Base-by-base conservation (phyloP, 2,888 invertebrate genomes). In the Anthophora plumipes region DNA sequence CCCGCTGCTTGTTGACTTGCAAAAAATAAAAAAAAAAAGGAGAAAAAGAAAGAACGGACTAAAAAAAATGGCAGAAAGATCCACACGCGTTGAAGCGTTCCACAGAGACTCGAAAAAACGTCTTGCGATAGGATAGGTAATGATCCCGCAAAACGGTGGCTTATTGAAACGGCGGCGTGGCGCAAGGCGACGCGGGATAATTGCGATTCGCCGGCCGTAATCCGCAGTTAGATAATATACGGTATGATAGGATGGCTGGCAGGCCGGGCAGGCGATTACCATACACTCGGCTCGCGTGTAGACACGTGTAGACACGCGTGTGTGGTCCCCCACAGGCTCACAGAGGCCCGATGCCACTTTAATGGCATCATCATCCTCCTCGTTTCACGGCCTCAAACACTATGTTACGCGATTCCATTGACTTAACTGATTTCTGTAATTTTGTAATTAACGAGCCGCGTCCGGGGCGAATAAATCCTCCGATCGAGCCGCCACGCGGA, bases 131-230 rank as follows among this genome's bases (percentile, higher is more conserved):
- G 74, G 78, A 76, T 88, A 85, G 89, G 83, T 89, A 90, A 91
- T 89, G 89, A 90, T 89, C 87, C 88, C 12, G 72, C 86, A 90
- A 91, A 92, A 91, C 88, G 86, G 89, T 77, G 74, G 86, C 88
- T 89, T 88, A 91, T 92, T 90, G 92, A 91, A 91, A 91, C 91
- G 89, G 89, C 77, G 60, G 76, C 81, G 67, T 77, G 82, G 63
- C 74, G 74, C 74, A 60, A 74, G 82, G 66, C 80, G 82, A 67
- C 71, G 73, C 54, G 55, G 89, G 87, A 90, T 92, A 92, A 93
- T 92, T 91, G 86, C 90, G 85, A 89, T 85, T 86, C 74, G 84
- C 87, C 67, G 78, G 68, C 85, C 82, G 74, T 88, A 90, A 89
- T 90, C 89, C 84, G 82, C 85, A 82, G 87, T 89, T 89, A 86